These are phyloP conservation scores for Stichodactyla helianthus DNA, from an alignment of 64 coral and sea anemone genomes.

Conservation along the genomic window DNA sequence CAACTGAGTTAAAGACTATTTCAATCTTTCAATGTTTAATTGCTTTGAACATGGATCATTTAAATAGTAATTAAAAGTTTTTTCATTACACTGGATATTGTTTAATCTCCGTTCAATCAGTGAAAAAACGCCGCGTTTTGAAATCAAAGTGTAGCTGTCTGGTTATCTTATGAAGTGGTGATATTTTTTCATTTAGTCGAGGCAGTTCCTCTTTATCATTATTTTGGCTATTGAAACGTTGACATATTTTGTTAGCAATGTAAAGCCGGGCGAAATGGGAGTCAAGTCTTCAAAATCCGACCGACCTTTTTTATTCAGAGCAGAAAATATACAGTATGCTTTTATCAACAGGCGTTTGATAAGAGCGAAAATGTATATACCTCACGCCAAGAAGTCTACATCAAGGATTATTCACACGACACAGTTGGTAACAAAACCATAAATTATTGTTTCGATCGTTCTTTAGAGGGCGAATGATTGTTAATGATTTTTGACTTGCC, in stretches of 20 bases:
- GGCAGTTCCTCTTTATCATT: not conserved
- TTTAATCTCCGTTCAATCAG: slow-evolving; percentile 9
- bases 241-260: not conserved
- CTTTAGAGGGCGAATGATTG: not conserved
- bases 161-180: not conserved
- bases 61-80: slow-evolving; percentile 6
- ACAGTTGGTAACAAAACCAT: not conserved
- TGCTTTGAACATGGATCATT: not conserved
- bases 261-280: not conserved
- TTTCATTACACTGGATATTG: not conserved
- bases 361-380: not conserved
- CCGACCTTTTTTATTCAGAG: too few species aligned
- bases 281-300: too few species aligned
- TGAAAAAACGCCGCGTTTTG: not conserved
- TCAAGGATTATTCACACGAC: not conserved
- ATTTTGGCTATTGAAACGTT: not conserved
- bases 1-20: slow-evolving; percentile 4
- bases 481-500: not conserved
- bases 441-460: not conserved
- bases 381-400: not conserved
- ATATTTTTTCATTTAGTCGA: not conserved
- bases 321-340: too few species aligned
- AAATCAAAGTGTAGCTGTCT: slow-evolving; percentile 1
- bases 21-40: slow-evolving; percentile 1
- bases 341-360: not conserved